Percentiles rank a stretch among this genome's conserved stretches.
Evolutionary conservation across 2,113 vertebrate species (phyloP).

Genomic region (Psilopogon haemacephalus): DNA sequence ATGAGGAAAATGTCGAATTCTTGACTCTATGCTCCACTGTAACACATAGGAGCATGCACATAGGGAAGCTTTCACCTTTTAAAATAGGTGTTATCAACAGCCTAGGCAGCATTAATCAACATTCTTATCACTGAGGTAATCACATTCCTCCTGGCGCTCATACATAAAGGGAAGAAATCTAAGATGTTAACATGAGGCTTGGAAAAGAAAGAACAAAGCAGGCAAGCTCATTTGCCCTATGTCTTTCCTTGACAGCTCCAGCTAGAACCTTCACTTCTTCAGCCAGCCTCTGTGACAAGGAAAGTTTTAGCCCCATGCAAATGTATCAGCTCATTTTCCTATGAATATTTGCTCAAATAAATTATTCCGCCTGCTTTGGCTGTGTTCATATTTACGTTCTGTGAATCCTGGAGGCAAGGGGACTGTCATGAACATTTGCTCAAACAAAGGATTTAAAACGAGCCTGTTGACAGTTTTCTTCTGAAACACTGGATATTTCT

Average conservation of each 20-base stretch:
- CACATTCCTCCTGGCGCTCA: background rate
- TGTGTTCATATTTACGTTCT: background rate
- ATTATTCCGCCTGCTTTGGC: background rate
- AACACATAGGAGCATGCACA: background rate
- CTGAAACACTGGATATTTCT: background rate
- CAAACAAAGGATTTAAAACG: background rate
- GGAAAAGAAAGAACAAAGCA: background rate
- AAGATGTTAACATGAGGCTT: background rate
- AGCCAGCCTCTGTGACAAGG: accelerated
- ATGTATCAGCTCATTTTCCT: background rate
- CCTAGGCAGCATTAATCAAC: background rate
- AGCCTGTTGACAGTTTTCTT: background rate
- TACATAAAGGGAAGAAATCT: background rate
- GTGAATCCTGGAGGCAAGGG: background rate
- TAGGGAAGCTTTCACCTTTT: background rate
- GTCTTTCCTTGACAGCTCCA: background rate
- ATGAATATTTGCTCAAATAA: background rate
- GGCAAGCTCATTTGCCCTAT: background rate
- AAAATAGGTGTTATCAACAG: background rate
- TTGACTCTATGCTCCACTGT: background rate
- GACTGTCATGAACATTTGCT: background rate
- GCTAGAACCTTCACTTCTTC: background rate
- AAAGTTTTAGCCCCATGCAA: background rate
- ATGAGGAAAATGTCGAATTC: slow-evolving; percentile 20
- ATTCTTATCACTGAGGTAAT: background rate